Percentiles rank a stretch among this genome's conserved stretches.
phyloP scores from a whole-genome alignment of 2,888 invertebrate species.

The Argyresthia goedartella region DNA sequence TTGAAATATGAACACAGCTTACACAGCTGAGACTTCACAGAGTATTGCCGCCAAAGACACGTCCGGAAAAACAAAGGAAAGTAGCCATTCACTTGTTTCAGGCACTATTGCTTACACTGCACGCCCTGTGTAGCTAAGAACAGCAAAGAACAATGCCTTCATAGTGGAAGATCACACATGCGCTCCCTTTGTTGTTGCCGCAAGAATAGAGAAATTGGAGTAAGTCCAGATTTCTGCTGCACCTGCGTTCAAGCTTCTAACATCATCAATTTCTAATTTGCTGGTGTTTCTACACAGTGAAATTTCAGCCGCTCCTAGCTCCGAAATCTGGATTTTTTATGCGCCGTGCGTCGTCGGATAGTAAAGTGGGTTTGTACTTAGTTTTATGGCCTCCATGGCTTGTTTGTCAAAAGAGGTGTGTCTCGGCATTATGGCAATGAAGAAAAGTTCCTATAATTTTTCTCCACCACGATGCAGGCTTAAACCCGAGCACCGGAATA shows the following conservation, averaged over 20 bases:
- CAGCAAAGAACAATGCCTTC: constrained; percentile 39
- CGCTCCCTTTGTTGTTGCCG: constrained; percentile 34
- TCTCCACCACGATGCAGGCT: no score
- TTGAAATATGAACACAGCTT: no score
- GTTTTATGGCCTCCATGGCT: not conserved
- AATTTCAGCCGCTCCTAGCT: not conserved
- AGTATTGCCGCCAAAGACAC: not conserved
- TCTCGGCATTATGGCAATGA: no score
- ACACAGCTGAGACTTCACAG: not conserved
- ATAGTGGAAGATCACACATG: constrained; percentile 48
- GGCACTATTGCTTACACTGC: constrained; percentile 33
- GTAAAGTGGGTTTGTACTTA: not conserved
- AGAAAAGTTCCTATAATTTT: no score
- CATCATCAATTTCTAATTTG: not conserved
- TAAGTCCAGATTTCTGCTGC: constrained; percentile 20
- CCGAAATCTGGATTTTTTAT: not conserved
- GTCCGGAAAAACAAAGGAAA: not conserved
- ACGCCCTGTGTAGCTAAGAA: constrained; percentile 14
- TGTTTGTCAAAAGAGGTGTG: constrained; percentile 3
- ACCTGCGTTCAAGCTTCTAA: constrained; percentile 5
- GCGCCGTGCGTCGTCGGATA: not conserved
- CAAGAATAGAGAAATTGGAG: constrained; percentile 45
- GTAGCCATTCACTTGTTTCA: constrained; percentile 25
- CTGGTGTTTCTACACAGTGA: not conserved
- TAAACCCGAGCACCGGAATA: no score